These are phyloP conservation scores for Nemotelus nigrinus DNA, from an alignment of 2,888 invertebrate genomes.

Conservation along the genomic window DNA sequence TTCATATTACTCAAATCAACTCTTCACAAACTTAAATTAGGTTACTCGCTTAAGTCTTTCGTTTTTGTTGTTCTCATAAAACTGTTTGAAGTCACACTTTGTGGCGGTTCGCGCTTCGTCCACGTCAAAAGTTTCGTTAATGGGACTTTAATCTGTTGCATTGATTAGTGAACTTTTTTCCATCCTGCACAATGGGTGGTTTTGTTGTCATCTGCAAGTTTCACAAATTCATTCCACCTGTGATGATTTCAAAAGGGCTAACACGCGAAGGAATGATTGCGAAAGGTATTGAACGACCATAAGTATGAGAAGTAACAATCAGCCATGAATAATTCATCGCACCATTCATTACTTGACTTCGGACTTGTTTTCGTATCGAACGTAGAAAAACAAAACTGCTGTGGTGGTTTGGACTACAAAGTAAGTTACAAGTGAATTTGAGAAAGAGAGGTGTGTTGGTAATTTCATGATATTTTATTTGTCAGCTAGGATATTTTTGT, in stretches of 20 bases:
- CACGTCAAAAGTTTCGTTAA: conserved; percentile 18
- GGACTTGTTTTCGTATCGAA: conserved; percentile 31
- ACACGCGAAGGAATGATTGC: conserved; percentile 44
- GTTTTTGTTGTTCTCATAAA: neutral
- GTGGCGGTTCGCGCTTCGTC: neutral
- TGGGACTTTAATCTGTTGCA: conserved; percentile 32
- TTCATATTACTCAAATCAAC: no score
- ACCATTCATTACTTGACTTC: conserved; percentile 52
- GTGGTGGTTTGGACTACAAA: conserved; percentile 45
- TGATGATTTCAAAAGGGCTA: conserved; percentile 40
- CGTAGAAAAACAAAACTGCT: conserved; percentile 47
- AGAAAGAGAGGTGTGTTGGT: no score
- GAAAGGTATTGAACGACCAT: conserved; percentile 45
- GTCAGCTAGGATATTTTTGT: no score
- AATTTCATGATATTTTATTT: no score
- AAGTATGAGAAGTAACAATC: conserved; percentile 54
- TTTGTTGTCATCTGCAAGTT: conserved; percentile 37
- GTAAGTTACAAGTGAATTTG: no score
- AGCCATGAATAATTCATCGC: conserved; percentile 54
- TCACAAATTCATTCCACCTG: conserved; percentile 47
- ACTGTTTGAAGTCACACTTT: conserved; percentile 39
- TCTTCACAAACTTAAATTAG: neutral
- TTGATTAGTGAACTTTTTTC: conserved; percentile 23
- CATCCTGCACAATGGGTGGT: conserved; percentile 43
- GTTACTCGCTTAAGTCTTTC: conserved; percentile 40